Percentiles rank a stretch among this genome's conserved stretches.
phyloP scores from a whole-genome alignment of 2,888 invertebrate genomes.

The Papilio protenor region DNA sequence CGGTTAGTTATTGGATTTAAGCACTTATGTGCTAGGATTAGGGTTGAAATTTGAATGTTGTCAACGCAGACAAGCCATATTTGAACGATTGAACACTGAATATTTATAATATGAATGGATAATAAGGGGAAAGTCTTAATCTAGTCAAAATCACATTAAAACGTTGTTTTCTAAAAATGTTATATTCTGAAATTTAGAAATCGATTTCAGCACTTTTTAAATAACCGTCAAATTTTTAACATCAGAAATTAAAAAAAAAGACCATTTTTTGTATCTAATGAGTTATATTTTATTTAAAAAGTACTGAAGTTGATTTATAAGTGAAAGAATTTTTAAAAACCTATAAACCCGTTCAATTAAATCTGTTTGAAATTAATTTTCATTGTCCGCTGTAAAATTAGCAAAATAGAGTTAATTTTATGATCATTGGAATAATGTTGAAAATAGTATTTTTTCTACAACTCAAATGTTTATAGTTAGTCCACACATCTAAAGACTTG shows the following conservation, averaged over 20 bases:
- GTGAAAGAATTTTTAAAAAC: background rate
- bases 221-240: background rate
- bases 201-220: background rate
- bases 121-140: background rate
- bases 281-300: too few relatives aligned
- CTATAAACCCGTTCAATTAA: background rate
- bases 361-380: background rate
- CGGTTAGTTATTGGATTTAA: constrained; percentile 5
- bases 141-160: constrained; percentile 3
- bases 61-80: background rate
- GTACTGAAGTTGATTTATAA: too few relatives aligned
- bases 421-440: background rate
- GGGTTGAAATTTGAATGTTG: constrained; percentile 5
- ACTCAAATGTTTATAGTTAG: background rate
- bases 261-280: too few relatives aligned
- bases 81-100: background rate
- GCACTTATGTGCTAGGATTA: constrained; percentile 1
- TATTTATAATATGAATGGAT: background rate
- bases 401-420: background rate
- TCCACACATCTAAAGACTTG: background rate
- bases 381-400: constrained; percentile 1
- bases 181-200: background rate
- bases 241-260: too few relatives aligned
- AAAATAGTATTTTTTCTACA: constrained; percentile 19
- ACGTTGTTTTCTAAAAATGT: background rate